A percentile compares a stretch with the other conserved stretches of the same genome.
Evolutionary conservation across 2,797 vertebrate genomes (phyloP).

Genomic region (Lithobates sylvaticus): DNA sequence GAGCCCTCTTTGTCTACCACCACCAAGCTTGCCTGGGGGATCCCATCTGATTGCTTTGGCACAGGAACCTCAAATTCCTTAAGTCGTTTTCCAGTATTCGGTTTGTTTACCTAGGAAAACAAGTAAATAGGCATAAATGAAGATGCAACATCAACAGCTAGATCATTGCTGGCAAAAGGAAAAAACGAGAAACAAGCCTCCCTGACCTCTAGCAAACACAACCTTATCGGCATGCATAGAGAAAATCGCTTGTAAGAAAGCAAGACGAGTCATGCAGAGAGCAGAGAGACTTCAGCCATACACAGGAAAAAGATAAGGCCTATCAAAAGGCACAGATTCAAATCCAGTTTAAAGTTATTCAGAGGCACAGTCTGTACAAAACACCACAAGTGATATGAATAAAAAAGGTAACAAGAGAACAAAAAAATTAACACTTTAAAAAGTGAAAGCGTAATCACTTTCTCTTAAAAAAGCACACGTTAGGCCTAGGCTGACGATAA

Average conservation of each 20-base stretch:
- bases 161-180: constrained; percentile 39
- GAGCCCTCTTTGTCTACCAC: constrained; percentile 61
- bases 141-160: constrained; percentile 10
- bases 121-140: constrained; percentile 48
- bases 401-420: too few relatives aligned
- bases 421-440: too few relatives aligned
- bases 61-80: constrained; percentile 66
- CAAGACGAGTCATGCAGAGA: constrained; percentile 39
- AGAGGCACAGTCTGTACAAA: background rate
- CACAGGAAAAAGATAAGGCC: constrained; percentile 34
- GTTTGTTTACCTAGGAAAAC: constrained; percentile 77
- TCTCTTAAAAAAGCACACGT: too few relatives aligned
- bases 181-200: constrained; percentile 20
- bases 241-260: constrained; percentile 19
- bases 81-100: constrained; percentile 63
- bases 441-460: too few relatives aligned
- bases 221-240: constrained; percentile 24
- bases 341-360: background rate
- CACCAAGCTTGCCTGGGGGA: constrained; percentile 69
- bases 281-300: constrained; percentile 1
- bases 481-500: too few relatives aligned
- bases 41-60: constrained; percentile 68
- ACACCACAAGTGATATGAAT: background rate
- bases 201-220: constrained; percentile 20
- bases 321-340: constrained; percentile 16